Percentiles rank a stretch among this genome's conserved stretches.
These are phyloP conservation scores for Ammodytes dubius DNA, from an alignment of 2,113 vertebrate species.

Conservation along the genomic window DNA sequence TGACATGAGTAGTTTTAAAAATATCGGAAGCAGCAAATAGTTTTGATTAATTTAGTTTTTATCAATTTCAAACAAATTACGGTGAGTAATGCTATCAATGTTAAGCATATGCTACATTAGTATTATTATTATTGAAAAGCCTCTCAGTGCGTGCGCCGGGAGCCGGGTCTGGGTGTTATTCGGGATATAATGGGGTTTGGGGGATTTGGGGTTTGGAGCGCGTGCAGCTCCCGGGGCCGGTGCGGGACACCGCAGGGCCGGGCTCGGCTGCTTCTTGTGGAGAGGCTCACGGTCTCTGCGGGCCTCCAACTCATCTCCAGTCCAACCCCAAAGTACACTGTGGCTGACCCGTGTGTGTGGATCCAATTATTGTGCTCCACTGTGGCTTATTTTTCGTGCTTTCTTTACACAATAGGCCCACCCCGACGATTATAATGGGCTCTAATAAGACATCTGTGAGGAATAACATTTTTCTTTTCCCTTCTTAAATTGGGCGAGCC, in stretches of 20 bases:
- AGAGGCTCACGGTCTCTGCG: not conserved
- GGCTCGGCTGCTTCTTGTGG: slow-evolving; percentile 31
- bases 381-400: slow-evolving; percentile 32
- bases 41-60: too few species aligned
- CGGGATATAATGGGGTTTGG: slow-evolving; percentile 11
- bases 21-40: too few species aligned
- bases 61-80: too few species aligned
- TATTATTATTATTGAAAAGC: not conserved
- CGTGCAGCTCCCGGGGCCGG: slow-evolving; percentile 27
- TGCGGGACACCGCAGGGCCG: slow-evolving; percentile 63
- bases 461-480: not conserved
- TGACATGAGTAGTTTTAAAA: too few species aligned
- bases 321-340: slow-evolving; percentile 44
- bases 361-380: slow-evolving; percentile 50
- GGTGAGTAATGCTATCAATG: too few species aligned
- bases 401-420: not conserved
- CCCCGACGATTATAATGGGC: slow-evolving; percentile 9
- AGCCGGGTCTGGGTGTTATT: not conserved
- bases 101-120: not conserved
- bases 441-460: not conserved
- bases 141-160: not conserved
- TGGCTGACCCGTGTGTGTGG: slow-evolving; percentile 37
- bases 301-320: slow-evolving; percentile 34
- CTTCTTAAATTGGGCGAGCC: not conserved
- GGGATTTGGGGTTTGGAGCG: slow-evolving; percentile 22